Evolutionary conservation across 2,797 vertebrate genomes (phyloP), one percentile per base, ranked within the genome.

Genomic region (Spheniscus humboldti): DNA sequence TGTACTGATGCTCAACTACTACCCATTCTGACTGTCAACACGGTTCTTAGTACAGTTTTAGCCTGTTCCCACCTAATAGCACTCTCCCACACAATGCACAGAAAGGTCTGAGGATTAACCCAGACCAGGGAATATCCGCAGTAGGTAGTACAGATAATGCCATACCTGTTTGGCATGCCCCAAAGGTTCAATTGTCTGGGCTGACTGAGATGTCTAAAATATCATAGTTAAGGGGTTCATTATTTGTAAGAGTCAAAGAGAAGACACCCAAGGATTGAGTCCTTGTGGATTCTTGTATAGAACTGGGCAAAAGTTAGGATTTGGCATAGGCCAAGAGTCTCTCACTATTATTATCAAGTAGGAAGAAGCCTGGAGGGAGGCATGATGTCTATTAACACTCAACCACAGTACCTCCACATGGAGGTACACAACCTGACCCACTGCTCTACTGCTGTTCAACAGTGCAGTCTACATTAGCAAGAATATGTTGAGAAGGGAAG

Each of bases 111-210:
- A 79, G 18, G 7, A 33, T 79, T 68, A 48, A 37, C 6, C 9
- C 16, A 48, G 27, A n/a, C 2, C 17, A 59, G 12, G 12, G 5
- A 72, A 43, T 43, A 59, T 28, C 22, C 2, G 0, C 9, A 53
- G 28, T 15, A 52, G 4, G 13, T 4, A 7, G 9, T 16, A 63
- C 13, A 47, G 13, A 33, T 56, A 68, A 63, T 41, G 10, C 1
- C 16, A 41, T 27, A 43, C 1, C 6, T 74, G 7, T 43, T 47
- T 20, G 3, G 1, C 18, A 35, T 37, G 6, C 2, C 4, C 7
- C 2, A 5, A 28, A 4, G 11, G 8, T 56, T 81, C 41, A 43
- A 0, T 23, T 57, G 4, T 41, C 11, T 5, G 9, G 25, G 10
- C 7, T 85, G 60, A 48, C 20, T 13, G 20, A 47, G 6, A 4